phyloP scores from a whole-genome alignment of 2,797 vertebrate species.

The Poecilia picta region DNA sequence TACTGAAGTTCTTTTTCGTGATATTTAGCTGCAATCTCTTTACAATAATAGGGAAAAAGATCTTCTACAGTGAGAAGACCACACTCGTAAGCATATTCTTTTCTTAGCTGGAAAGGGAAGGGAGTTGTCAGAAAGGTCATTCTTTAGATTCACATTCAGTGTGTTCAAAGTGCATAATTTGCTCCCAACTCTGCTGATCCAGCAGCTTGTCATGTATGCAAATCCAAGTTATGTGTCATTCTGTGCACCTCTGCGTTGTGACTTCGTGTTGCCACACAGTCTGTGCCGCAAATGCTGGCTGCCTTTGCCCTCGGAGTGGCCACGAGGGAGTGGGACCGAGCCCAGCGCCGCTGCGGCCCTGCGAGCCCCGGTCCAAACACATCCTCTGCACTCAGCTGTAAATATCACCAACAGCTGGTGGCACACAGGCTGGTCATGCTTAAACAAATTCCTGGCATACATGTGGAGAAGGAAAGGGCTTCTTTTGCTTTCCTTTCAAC shows the following conservation, averaged over 20 bases:
- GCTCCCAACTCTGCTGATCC: constrained; percentile 50
- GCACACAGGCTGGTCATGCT: constrained; percentile 79
- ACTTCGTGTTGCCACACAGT: constrained; percentile 45
- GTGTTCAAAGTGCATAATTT: constrained; percentile 47
- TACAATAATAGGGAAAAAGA: constrained; percentile 19
- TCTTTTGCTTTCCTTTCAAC: constrained; percentile 52
- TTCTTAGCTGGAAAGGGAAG: constrained; percentile 31
- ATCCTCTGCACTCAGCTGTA: constrained; percentile 80
- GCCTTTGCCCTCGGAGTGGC: constrained; percentile 63
- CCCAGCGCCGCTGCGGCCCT: constrained; percentile 52
- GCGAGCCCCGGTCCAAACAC: constrained; percentile 69
- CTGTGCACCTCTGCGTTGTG: constrained; percentile 46
- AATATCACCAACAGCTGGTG: constrained; percentile 87
- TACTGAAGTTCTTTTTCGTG: constrained; percentile 43
- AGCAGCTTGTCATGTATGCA: constrained; percentile 46
- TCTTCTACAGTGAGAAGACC: constrained; percentile 29
- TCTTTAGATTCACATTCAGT: constrained; percentile 49
- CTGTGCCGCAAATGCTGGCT: constrained; percentile 50
- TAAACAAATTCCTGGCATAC: constrained; percentile 77
- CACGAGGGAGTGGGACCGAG: constrained; percentile 58
- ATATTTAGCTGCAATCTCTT: constrained; percentile 41
- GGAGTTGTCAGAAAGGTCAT: constrained; percentile 56
- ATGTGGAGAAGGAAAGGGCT: constrained; percentile 55
- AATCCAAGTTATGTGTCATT: constrained; percentile 40
- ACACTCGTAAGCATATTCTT: constrained; percentile 9